Conservation (phyloP, 2,888 invertebrate genomes). For the Pheosia gnoma region DNA sequence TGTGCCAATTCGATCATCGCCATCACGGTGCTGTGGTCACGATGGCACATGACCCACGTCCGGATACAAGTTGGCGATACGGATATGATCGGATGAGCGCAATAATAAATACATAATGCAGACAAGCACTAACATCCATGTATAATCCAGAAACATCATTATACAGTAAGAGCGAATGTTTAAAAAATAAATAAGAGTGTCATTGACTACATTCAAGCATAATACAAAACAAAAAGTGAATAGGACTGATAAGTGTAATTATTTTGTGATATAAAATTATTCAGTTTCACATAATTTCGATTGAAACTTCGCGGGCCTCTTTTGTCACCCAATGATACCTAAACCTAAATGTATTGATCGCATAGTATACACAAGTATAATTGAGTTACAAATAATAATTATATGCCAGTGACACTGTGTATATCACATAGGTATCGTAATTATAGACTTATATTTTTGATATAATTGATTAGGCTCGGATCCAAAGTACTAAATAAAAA, state of each 20-base stretch:
- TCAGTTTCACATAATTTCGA: slow-evolving; percentile 29
- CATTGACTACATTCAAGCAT: neutral
- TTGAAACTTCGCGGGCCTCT: slow-evolving; percentile 17
- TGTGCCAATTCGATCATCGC: too few relatives aligned
- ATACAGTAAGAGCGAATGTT: slow-evolving; percentile 7
- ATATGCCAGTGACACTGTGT: slow-evolving; percentile 37
- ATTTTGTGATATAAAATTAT: slow-evolving; percentile 5
- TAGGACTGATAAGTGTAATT: neutral
- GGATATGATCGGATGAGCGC: neutral
- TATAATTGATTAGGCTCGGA: slow-evolving; percentile 66
- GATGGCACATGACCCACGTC: too few relatives aligned
- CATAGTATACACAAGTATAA: slow-evolving; percentile 26
- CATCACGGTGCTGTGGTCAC: too few relatives aligned
- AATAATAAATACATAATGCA: neutral
- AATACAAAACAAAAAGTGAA: slow-evolving; percentile 15
- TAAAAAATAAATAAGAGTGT: slow-evolving; percentile 18
- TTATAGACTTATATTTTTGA: slow-evolving; percentile 53
- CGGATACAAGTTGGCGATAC: neutral
- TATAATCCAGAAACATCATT: neutral
- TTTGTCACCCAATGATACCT: slow-evolving; percentile 16
- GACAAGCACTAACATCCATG: neutral
- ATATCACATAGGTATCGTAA: slow-evolving; percentile 55
- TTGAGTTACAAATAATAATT: slow-evolving; percentile 33
- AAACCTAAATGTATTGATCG: slow-evolving; percentile 34
- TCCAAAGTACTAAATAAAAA: slow-evolving; percentile 58